These are phyloP conservation scores for Hypsopygia costalis DNA, from an alignment of 2,888 invertebrate genomes.

Conservation along the genomic window DNA sequence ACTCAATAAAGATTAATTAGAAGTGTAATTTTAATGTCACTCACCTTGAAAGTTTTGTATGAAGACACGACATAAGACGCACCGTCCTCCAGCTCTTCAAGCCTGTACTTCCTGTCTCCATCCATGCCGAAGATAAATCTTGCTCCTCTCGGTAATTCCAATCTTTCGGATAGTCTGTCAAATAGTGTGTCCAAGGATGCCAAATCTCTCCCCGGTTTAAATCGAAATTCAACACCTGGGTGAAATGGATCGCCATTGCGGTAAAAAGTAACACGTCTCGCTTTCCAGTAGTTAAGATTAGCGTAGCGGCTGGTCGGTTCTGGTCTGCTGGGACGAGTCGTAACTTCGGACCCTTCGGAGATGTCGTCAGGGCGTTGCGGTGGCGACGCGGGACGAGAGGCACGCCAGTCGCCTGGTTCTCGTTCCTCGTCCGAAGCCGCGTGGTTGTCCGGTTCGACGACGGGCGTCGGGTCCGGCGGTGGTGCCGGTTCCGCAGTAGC, in stretches of 20 bases:
- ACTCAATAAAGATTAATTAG: no score
- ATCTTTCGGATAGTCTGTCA: slow-evolving; percentile 91
- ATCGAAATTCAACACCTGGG: slow-evolving; percentile 91
- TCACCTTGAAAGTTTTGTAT: slow-evolving; percentile 93
- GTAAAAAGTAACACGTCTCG: slow-evolving; percentile 92
- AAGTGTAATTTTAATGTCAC: slow-evolving; percentile 13
- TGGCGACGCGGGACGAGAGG: slow-evolving; percentile 63
- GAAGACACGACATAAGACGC: slow-evolving; percentile 96
- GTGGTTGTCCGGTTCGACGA: slow-evolving; percentile 57
- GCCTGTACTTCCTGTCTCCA: slow-evolving; percentile 90
- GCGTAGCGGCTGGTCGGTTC: slow-evolving; percentile 84
- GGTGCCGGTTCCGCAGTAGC: slow-evolving; percentile 63
- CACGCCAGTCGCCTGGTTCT: slow-evolving; percentile 76
- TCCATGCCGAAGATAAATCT: slow-evolving; percentile 96
- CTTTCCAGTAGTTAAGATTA: slow-evolving; percentile 93
- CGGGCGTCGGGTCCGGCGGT: slow-evolving; percentile 61
- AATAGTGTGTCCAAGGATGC: slow-evolving; percentile 91
- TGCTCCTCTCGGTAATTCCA: slow-evolving; percentile 93
- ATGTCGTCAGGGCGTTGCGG: slow-evolving; percentile 67
- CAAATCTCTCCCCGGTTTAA: slow-evolving; percentile 93
- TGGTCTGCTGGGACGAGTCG: slow-evolving; percentile 80
- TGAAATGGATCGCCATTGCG: slow-evolving; percentile 96
- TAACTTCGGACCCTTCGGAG: slow-evolving; percentile 72
- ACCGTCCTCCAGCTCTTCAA: slow-evolving; percentile 94
- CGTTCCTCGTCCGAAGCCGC: slow-evolving; percentile 74